These are phyloP conservation scores for Passerculus sandwichensis DNA, from an alignment of 2,797 vertebrate species.

Conservation along the genomic window DNA sequence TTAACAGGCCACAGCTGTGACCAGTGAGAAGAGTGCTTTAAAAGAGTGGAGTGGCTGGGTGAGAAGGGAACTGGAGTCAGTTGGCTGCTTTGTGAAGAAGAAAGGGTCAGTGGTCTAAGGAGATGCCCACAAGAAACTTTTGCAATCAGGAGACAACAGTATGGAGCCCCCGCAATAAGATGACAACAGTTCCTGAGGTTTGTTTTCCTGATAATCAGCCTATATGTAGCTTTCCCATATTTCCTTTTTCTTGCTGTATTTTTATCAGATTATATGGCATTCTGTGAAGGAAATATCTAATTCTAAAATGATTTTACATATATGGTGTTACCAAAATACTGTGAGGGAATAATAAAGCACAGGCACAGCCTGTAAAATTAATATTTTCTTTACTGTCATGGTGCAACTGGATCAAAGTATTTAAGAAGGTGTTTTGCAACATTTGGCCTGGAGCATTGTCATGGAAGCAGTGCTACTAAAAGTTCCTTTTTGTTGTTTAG, in stretches of 20 bases:
- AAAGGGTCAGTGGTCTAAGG: too few species aligned
- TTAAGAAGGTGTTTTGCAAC: background rate
- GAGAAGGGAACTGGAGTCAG: too few species aligned
- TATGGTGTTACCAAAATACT: background rate
- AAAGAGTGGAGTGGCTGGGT: too few species aligned
- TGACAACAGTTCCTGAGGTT: background rate
- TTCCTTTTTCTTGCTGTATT: background rate
- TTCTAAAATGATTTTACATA: background rate
- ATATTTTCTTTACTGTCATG: background rate
- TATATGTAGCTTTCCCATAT: background rate
- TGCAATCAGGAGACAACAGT: too few species aligned
- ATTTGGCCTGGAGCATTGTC: background rate
- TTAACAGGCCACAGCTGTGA: too few species aligned
- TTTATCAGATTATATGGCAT: background rate
- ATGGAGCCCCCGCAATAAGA: too few species aligned
- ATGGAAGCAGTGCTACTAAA: background rate
- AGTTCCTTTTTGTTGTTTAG: background rate
- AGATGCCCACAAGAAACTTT: too few species aligned
- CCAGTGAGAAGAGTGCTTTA: too few species aligned
- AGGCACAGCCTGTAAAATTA: background rate
- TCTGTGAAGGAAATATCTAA: background rate
- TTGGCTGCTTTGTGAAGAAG: too few species aligned
- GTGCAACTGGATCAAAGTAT: background rate
- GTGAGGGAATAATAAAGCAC: background rate
- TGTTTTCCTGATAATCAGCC: background rate